Evolutionary conservation across 2,888 invertebrate species (phyloP), one percentile per base, ranked within the genome.

Genomic region (Caenorhabditis uteleia): DNA sequence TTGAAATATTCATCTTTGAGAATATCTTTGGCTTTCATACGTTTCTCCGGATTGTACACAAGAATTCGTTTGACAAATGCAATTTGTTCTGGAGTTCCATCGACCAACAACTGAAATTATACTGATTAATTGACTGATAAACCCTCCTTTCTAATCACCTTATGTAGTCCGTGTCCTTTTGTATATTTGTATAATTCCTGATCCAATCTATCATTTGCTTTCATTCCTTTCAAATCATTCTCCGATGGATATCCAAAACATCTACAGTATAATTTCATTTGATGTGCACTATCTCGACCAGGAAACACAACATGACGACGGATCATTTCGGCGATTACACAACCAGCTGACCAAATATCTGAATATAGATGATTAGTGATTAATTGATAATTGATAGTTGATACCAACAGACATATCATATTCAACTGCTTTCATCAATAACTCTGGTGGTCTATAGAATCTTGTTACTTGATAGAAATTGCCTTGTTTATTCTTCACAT

Each of bases 391-490:
- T 29, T 29, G 29, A 29, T 8, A 29, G 29, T 12, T 8, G 29
- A 29, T 18, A 62, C 62, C 68, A 23, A 71, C 51, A 20, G 58
- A 51, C 4, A 50, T 31, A 44, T 36, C 48, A 44, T 77, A 77
- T 38, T 68, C 50, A 25, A 50, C 51, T 3, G 70, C 48, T 16
- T 66, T 72, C 27, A 74, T 48, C 3, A 77, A 56, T 16, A 78
- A 59, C 33, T 78, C 78, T 12, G 78, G 78, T 25, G 78, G 76
- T 21, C 78, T 68, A 48, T 78, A 78, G 68, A 74, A 78, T 2
- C 78, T 65, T 8, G 78, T 77, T 8, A 78, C 77, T 36, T 71
- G 67, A 44, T 77, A 77, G 14, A 67, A 45, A 18, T 69, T 74
- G 39, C 61, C 68, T 16, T 53, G 34, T 29, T 66, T 59, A 5